phyloP scores from a whole-genome alignment of 1,140 invertebrate species.

The Belonocnema kinseyi region DNA sequence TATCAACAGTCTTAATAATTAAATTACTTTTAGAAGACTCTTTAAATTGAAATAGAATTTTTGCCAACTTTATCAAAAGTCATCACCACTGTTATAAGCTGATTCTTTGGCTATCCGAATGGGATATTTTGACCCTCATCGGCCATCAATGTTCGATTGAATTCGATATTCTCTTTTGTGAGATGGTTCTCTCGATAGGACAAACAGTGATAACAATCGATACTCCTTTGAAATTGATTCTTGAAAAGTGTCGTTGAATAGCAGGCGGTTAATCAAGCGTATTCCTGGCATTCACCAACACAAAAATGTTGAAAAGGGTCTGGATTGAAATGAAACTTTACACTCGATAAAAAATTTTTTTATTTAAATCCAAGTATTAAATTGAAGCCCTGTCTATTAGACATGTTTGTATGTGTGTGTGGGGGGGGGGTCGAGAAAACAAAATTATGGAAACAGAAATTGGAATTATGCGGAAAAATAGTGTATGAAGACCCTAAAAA shows the following conservation, averaged over 20 bases:
- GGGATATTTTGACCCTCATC: background rate
- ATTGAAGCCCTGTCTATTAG: too few relatives aligned
- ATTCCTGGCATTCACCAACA: background rate
- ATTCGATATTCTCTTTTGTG: conserved; percentile 9
- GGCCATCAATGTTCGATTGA: background rate
- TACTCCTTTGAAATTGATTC: conserved; percentile 13
- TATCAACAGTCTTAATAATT: too few relatives aligned
- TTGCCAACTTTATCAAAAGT: background rate
- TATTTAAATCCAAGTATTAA: too few relatives aligned
- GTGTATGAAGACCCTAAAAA: too few relatives aligned
- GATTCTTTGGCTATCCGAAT: background rate
- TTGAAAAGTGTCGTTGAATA: background rate
- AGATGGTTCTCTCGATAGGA: background rate
- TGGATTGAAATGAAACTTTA: background rate
- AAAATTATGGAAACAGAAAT: too few relatives aligned
- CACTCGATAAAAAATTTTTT: too few relatives aligned
- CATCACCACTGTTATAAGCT: too few relatives aligned
- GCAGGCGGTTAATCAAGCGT: conserved; percentile 1
- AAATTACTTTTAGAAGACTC: background rate
- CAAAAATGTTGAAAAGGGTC: background rate
- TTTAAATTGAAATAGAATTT: background rate
- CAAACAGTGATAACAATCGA: background rate
- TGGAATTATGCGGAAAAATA: too few relatives aligned
- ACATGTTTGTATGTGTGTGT: too few relatives aligned
- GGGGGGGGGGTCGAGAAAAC: too few relatives aligned